Evolutionary conservation across 2,797 vertebrate species (phyloP), one percentile per base, ranked within the genome.

Genomic region (Hyperoplus lanceolatus): DNA sequence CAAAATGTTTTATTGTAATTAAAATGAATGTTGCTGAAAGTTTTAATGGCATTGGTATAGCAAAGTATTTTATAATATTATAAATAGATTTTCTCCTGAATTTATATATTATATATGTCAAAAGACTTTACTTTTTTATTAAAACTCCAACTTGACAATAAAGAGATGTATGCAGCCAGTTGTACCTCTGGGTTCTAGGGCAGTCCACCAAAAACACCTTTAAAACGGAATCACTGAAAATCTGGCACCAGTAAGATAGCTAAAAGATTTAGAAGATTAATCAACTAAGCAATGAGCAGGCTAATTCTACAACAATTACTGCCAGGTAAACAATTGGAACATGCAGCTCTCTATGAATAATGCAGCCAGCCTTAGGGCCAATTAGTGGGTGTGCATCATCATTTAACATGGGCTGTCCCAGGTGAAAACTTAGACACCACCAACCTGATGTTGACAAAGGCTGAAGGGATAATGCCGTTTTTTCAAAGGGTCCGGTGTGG

Each of bases 231-330:
- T 15, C 61, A 58, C 38, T 46, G 75, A 68, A 63, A 70, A 74
- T 63, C 59, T 61, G 21, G 62, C 66, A 53, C 50, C 46, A 15
- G 53, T 21, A 21, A 77, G 55, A 75, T 55, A 21, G 53, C 56
- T 73, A 1, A 43, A 59, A 80, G 38, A 6, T 81, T 79, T 39
- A 11, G 61, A 74, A 79, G 85, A 82, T 72, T 36, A 85, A 77
- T 81, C 45, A 65, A 82, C 79, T 39, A 51, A 78, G 70, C 72
- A 82, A 76, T 87, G 77, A 83, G 73, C 68, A 85, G 86, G 83
- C 88, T 85, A 82, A 90, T 90, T 78, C 80, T 75, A 63, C 82
- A 89, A 86, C 81, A 89, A 88, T 92, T 87, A 90, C 69, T 21
- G 59, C 56, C 82, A 75, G 60, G 77, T 79, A 91, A 89, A 90